Evolutionary conservation across 1,140 invertebrate genomes (phyloP), one percentile per base, ranked within the genome.

Genomic region (Medauroidea extradentata): DNA sequence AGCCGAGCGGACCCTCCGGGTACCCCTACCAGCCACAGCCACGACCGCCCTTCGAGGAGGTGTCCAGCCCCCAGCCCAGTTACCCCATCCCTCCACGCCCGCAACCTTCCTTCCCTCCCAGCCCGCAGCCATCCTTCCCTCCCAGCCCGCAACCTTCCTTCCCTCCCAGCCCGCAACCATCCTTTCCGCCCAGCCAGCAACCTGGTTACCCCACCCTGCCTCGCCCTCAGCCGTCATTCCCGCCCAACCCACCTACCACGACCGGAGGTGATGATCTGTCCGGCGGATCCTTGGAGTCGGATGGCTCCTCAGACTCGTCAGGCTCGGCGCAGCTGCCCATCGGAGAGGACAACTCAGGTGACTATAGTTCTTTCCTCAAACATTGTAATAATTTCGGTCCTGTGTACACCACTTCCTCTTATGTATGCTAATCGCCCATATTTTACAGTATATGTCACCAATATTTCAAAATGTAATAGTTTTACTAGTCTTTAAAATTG

Each of bases 181-280:
- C 68, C 54, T 67, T 51, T 54, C 65, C 50, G 29, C 51, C 43
- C 16, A 55, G 55, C 54, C 66, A 25, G 68, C 73, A 16, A n/a
- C 53, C 58, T 2, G 59, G 66, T 11, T 70, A 70, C 46, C 65
- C 75, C 2, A 69, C 67, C 29, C 55, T 57, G n/a, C n/a, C n/a
- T n/a, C n/a, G n/a, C n/a, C n/a, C n/a, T n/a, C n/a, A n/a, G n/a
- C n/a, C n/a, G n/a, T n/a, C n/a, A n/a, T n/a, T n/a, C n/a, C n/a
- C n/a, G n/a, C n/a, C n/a, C n/a, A n/a, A n/a, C n/a, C n/a, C n/a
- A n/a, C n/a, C n/a, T n/a, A n/a, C n/a, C n/a, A n/a, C n/a, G n/a
- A n/a, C n/a, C n/a, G n/a, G n/a, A 41, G 29, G 42, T 48, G 50
- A 44, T 46, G 38, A 23, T 61, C 25, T 25, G 39, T 1, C n/a